Evolutionary conservation across 2,797 vertebrate genomes (phyloP).

Genomic region (Adrianichthys oophorus): DNA sequence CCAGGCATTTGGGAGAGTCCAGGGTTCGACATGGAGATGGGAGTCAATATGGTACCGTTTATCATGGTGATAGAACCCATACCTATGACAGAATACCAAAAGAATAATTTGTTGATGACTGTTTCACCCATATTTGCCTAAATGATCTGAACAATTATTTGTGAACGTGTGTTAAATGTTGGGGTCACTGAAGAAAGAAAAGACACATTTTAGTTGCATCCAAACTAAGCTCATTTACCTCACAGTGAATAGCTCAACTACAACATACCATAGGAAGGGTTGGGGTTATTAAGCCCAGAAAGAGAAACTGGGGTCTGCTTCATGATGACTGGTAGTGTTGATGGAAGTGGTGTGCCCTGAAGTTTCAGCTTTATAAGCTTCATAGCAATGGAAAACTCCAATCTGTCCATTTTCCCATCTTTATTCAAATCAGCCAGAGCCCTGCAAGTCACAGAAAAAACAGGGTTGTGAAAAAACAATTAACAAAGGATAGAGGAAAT

Average conservation of each 20-base stretch:
- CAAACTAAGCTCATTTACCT: neutral
- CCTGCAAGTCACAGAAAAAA: constrained; percentile 67
- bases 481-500: neutral
- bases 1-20: constrained; percentile 76
- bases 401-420: constrained; percentile 95
- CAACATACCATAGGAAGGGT: constrained; percentile 84
- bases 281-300: constrained; percentile 56
- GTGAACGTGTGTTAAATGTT: too few relatives aligned
- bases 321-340: constrained; percentile 89
- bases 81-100: constrained; percentile 72
- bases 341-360: constrained; percentile 87
- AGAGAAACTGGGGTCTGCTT: constrained; percentile 86
- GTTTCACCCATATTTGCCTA: too few relatives aligned
- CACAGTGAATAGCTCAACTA: neutral
- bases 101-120: too few relatives aligned
- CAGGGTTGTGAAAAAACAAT: too few relatives aligned
- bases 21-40: constrained; percentile 77
- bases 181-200: neutral
- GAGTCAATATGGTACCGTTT: constrained; percentile 73
- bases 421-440: constrained; percentile 91
- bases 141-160: too few relatives aligned
- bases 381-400: constrained; percentile 98
- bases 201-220: neutral
- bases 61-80: constrained; percentile 89
- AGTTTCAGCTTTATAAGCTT: constrained; percentile 96